phyloP scores from a whole-genome alignment of 2,888 invertebrate species.

The Dinocampus coccinellae region DNA sequence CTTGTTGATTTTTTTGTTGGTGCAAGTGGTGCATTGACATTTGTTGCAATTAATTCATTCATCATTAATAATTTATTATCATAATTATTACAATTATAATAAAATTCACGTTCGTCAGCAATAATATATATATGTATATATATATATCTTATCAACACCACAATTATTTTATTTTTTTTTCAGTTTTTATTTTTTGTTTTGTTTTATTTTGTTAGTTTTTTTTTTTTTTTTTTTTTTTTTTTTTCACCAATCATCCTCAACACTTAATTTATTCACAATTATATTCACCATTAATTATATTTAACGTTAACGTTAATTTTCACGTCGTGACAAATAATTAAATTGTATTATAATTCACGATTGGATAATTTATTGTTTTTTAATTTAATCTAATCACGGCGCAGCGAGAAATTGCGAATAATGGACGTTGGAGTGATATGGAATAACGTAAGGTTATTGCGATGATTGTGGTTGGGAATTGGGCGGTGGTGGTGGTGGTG shows the following conservation, averaged over 20 bases:
- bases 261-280: conserved; percentile 23
- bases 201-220: no score
- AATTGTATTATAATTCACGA: not conserved
- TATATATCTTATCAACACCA: not conserved
- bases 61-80: conserved; percentile 19
- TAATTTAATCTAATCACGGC: conserved; percentile 2
- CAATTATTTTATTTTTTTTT: no score
- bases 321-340: not conserved
- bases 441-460: conserved; percentile 60
- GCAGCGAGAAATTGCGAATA: conserved; percentile 10
- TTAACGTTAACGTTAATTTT: not conserved
- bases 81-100: conserved; percentile 27
- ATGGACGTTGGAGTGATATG: conserved; percentile 27
- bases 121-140: conserved; percentile 25
- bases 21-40: conserved; percentile 22
- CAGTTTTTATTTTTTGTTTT: no score
- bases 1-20: not conserved
- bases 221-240: not conserved
- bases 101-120: not conserved
- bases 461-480: conserved; percentile 63
- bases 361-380: not conserved
- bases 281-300: conserved; percentile 20
- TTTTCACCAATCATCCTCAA: not conserved
- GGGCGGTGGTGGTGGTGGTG: conserved; percentile 66
- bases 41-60: not conserved